These are phyloP conservation scores for Penaeus monodon DNA, from an alignment of 2,888 invertebrate genomes.

Conservation along the genomic window DNA sequence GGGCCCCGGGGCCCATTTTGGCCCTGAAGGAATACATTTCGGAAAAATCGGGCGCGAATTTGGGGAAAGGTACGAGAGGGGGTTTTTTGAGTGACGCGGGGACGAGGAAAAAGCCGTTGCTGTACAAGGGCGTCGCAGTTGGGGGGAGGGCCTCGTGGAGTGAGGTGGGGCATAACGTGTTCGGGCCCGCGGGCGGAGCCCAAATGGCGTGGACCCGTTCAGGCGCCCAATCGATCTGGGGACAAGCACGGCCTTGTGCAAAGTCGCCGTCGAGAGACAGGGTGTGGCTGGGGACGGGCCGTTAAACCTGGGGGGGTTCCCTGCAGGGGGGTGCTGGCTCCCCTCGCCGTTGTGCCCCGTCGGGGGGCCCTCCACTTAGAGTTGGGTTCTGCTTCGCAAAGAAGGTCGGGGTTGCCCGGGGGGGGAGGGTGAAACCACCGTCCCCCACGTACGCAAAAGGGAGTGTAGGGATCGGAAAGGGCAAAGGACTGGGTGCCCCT, in stretches of 20 bases:
- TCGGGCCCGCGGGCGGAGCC: slow-evolving; percentile 63
- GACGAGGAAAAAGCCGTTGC: slow-evolving; percentile 39
- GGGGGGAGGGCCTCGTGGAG: slow-evolving; percentile 36
- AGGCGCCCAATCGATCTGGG: slow-evolving; percentile 57
- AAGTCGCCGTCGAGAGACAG: slow-evolving; percentile 39
- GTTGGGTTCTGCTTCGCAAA: slow-evolving; percentile 48
- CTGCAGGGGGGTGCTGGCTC: slow-evolving; percentile 35
- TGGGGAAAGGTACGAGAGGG: slow-evolving; percentile 57
- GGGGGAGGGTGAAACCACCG: slow-evolving; percentile 47
- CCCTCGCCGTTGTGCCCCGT: slow-evolving; percentile 51
- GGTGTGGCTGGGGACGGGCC: slow-evolving; percentile 37
- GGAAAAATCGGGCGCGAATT: slow-evolving; percentile 61
- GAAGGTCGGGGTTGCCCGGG: slow-evolving; percentile 57
- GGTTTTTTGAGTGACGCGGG: slow-evolving; percentile 37
- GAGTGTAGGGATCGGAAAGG: slow-evolving; percentile 57
- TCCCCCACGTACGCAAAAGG: slow-evolving; percentile 48
- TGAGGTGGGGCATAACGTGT: slow-evolving; percentile 58
- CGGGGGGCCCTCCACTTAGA: slow-evolving; percentile 34
- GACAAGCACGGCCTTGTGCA: slow-evolving; percentile 29
- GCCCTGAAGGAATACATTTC: slow-evolving; percentile 40
- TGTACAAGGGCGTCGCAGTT: slow-evolving; percentile 31
- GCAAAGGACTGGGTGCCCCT: no score
- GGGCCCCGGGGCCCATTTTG: slow-evolving; percentile 23
- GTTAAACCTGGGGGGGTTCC: slow-evolving; percentile 5
- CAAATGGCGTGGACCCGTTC: slow-evolving; percentile 58